Base-by-base conservation (phyloP, 35 echinoderm and acorn worm species). In the Antedon bifida region DNA sequence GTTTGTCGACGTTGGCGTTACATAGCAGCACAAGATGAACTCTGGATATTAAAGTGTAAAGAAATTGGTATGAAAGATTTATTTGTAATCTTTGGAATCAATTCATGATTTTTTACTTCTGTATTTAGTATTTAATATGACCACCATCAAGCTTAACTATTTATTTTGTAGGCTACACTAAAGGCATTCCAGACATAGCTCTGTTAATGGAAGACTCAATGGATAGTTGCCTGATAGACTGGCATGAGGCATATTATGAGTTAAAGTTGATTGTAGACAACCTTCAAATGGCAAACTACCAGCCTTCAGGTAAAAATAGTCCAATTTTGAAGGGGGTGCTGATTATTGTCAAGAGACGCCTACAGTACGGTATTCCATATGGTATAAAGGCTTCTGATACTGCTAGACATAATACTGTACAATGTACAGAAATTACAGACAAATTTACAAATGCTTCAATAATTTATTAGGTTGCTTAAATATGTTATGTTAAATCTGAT, bases 1-100 rank as follows among this genome's bases (percentile, higher is more conserved):
- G 95, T 99, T 17, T 99, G 95, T 84, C 55, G 86, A 14, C 90
- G 95, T 73, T 99, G 95, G 95, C 81, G 82, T 29, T 99, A 90
- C 46, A 92, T 99, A 31, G 88, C 85, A 78, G 87, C 91, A 11
- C 95, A 93, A 34, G 95, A 99, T 78, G 90, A 90, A 64, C 87
- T 99, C 26, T 99, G 95, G 95, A 80, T 88, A 0, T 34, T 77
- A 34, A 92, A 99, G 73, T 89, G 91, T 36, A 64, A 79, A 35
- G 88, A 90, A 46, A 35, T 99, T 79, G 95, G 95, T 99, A 77
- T 21, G 38, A 42, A 42, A 42, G 5, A 42, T 7, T 4, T 7
- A 42, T 42, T 42, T 42, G 4, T 42, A n/a, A n/a, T 14, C 14
- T 42, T 4, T 14, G 4, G 38, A 42, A 42, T 42, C 14, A 14